Evolutionary conservation across 1,140 invertebrate genomes (phyloP), one percentile per base, ranked within the genome.

Genomic region (Druon quercuslanigerum): DNA sequence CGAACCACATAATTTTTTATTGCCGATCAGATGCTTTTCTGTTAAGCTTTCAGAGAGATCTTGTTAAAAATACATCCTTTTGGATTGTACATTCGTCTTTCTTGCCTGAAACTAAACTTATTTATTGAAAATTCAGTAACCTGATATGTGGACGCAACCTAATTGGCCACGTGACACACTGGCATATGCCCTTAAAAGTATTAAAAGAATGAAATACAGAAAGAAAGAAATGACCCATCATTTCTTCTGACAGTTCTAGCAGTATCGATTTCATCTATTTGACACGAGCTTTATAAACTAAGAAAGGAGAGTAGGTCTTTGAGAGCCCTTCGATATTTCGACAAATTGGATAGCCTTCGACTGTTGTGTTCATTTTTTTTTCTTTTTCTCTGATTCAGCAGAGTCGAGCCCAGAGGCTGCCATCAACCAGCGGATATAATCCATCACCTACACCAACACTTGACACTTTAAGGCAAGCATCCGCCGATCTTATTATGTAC

Each of bases 241-340:
- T 12, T 83, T 73, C 76, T 81, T 83, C 73, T 71, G 74, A 17
- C 19, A 17, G 7, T 16, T 12, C 46, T 20, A n/a, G 46, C 60
- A 66, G n/a, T 66, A 46, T 66, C 16, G 60, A 66, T 66, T 16
- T 25, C 60, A 46, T 66, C 25, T 82, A 84, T 84, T 84, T 84
- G 77, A 80, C 72, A 80, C 80, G 76, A 82, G 82, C 82, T 82
- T 80, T 80, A 84, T 57, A 78, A 84, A 82, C 83, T 79, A 66
- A 66, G 60, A 16, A 66, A 16, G 5, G 13, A 51, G 33, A 78
- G 20, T 25, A 20, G 16, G 57, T 66, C 40, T 60, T 40, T 70
- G 70, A 84, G 79, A 83, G 66, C 50, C 57, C 13, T 50, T 7
- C 46, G n/a, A 70, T 79, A 52, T 76, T 73, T 72, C 52, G 51